A percentile compares a stretch with the other conserved stretches of the same genome.
These are phyloP conservation scores for Macaca nemestrina DNA, from an alignment of 2,113 vertebrate species.

Conservation along the genomic window DNA sequence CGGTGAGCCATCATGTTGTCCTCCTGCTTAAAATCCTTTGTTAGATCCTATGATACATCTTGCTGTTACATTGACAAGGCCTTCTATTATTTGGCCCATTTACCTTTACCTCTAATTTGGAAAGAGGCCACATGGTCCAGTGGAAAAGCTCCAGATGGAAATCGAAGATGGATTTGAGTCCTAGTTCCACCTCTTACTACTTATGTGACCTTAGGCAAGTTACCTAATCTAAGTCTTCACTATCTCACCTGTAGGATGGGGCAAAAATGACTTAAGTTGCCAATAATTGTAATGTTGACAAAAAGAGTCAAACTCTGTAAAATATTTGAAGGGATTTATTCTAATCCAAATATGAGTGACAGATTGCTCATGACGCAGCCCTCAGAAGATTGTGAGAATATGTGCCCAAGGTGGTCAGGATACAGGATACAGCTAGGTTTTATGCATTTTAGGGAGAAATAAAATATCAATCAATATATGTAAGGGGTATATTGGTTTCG, in stretches of 20 bases:
- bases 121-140: not conserved
- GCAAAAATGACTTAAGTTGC: not conserved
- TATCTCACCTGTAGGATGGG: not conserved
- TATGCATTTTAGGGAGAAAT: no score
- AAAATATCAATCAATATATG: no score
- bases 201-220: not conserved
- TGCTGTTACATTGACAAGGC: not conserved
- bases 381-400: no score
- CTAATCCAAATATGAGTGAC: no score
- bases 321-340: no score
- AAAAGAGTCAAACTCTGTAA: no score
- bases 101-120: not conserved
- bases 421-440: no score
- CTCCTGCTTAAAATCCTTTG: not conserved
- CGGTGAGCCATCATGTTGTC: not conserved
- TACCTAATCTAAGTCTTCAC: not conserved
- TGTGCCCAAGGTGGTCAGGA: no score
- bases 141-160: not conserved
- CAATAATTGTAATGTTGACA: not conserved
- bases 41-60: not conserved
- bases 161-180: not conserved
- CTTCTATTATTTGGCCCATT: constrained; percentile 18
- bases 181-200: not conserved
- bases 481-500: no score
- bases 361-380: no score